These are phyloP conservation scores for Carollia perspicillata DNA, from an alignment of 2,113 vertebrate genomes.

Conservation along the genomic window DNA sequence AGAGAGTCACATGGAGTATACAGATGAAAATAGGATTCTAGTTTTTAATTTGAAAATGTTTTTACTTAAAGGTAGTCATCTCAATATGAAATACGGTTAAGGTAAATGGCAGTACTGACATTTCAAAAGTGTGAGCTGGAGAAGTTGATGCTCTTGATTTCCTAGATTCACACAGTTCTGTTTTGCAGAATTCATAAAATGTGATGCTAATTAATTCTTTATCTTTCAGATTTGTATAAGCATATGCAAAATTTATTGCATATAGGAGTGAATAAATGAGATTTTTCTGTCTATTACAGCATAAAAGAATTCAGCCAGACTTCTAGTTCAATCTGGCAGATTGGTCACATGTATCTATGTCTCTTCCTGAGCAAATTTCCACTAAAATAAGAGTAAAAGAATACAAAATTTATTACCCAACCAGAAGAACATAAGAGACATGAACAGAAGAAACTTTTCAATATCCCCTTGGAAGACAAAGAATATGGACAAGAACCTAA, in stretches of 20 bases:
- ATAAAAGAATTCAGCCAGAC: not conserved
- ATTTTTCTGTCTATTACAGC: not conserved
- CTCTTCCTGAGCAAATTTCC: not conserved
- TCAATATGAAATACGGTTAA: constrained; percentile 18
- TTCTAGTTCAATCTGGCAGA: not conserved
- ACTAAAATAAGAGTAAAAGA: not conserved
- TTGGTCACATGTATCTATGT: not conserved
- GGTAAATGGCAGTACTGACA: constrained; percentile 54
- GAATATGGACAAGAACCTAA: not conserved
- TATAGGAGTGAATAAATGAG: not conserved
- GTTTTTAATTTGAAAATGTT: constrained; percentile 59
- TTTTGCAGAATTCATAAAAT: constrained; percentile 40
- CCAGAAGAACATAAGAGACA: not conserved
- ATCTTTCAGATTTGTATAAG: not conserved
- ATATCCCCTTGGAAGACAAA: not conserved
- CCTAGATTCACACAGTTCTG: not conserved
- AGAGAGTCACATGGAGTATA: constrained; percentile 53
- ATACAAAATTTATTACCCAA: not conserved
- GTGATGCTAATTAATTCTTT: constrained; percentile 32
- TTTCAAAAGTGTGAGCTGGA: not conserved
- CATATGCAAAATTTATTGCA: not conserved
- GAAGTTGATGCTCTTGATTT: constrained; percentile 31
- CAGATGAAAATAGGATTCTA: constrained; percentile 48
- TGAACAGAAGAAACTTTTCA: not conserved
- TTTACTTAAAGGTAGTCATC: constrained; percentile 60